Base-by-base conservation (phyloP, 2,113 vertebrate genomes). In the Bufo bufo region DNA sequence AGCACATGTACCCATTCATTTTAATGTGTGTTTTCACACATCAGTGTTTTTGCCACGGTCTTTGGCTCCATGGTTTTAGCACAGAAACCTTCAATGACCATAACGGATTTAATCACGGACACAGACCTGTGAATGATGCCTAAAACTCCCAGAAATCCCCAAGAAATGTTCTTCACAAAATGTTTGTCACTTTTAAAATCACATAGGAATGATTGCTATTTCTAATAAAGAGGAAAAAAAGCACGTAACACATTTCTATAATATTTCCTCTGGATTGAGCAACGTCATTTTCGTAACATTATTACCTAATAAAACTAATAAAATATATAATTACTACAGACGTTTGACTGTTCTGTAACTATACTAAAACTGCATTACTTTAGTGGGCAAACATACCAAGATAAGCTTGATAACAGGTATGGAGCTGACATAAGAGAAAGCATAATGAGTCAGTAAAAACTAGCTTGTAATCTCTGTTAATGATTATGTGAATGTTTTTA, bases 331-430 rank as follows among this genome's bases (percentile, higher is more conserved):
- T n/a, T 54, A 14, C 45, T 19, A 33, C 16, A 17, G 1, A 20
- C 6, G 49, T 14, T 14, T 58, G 3, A 23, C 12, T 56, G n/a
- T 54, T 56, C 6, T 16, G 2, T 47, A 74, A 74, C 69, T 72
- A 47, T 45, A 82, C 45, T 66, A 23, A 50, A 52, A 52, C 49
- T 16, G 17, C 47, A 66, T n/a, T 54, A 54, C 23, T 72, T 75
- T 4, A 61, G 23, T 85, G 23, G 45, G 54, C 45, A 77, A 61
- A 77, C 84, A 61, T 61, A 61, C n/a, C 54, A 49, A 77, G 71
- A 75, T 85, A 85, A 77, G 84, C 17, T 43, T 23, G 84, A 72
- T 58, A 74, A 49, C 56, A 75, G 84, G 43, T 77, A 45, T 50
- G 33, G 52, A 12, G 45, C 47, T 43, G 19, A 43, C 84, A 75